A percentile compares a stretch with the other conserved stretches of the same genome.
phyloP scores from a whole-genome alignment of 2,113 vertebrate genomes.

The Microtus oregoni region DNA sequence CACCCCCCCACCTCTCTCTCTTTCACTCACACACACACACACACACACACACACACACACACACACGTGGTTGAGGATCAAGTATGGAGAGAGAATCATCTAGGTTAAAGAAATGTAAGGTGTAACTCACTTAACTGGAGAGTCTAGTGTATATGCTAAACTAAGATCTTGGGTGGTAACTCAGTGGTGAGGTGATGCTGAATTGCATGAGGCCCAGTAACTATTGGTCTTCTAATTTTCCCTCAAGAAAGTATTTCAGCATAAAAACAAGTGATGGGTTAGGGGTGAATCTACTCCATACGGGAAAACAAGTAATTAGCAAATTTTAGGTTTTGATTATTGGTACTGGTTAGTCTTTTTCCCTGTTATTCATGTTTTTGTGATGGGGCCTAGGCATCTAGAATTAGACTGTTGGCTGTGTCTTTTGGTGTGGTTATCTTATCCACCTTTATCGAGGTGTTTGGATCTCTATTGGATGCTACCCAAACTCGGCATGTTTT shows the following conservation, averaged over 20 bases:
- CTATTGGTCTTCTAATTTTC: not conserved
- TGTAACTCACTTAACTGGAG: not conserved
- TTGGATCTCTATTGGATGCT: not conserved
- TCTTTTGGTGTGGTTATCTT: not conserved
- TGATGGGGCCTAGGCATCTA: not conserved
- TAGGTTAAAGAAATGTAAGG: not conserved
- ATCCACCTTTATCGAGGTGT: not conserved
- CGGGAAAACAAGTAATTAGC: not conserved
- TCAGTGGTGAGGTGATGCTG: not conserved
- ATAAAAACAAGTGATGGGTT: no score
- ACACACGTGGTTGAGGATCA: no score
- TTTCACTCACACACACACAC: no score
- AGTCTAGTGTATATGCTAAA: not conserved
- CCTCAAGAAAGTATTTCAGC: conserved; percentile 16
- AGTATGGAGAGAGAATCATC: not conserved
- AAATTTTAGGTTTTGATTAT: not conserved
- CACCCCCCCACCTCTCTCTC: no score
- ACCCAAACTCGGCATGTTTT: not conserved
- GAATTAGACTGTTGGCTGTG: not conserved
- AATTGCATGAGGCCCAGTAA: not conserved
- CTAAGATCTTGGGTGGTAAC: not conserved
- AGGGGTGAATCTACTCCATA: not conserved
- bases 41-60: not conserved
- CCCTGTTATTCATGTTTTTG: not conserved
- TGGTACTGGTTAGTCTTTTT: not conserved